These are phyloP conservation scores for Anoura caudifer DNA, from an alignment of 2,113 vertebrate genomes.

Conservation along the genomic window DNA sequence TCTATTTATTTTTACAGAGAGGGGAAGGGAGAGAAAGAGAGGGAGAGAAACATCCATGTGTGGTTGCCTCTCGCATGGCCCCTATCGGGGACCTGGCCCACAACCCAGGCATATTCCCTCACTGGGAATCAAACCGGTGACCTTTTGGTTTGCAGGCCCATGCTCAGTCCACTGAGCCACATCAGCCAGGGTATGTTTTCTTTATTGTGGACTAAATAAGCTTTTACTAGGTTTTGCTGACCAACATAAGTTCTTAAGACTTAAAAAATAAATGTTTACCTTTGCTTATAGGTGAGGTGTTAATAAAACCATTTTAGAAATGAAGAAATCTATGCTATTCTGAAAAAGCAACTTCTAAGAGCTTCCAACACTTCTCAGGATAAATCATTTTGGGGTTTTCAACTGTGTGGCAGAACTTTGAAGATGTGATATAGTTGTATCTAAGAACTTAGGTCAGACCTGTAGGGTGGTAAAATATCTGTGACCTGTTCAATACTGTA, in stretches of 20 bases:
- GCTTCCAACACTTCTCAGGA: neutral
- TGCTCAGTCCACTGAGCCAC: too few species aligned
- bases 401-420: neutral
- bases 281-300: neutral
- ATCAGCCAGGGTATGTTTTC: neutral
- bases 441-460: neutral
- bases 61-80: too few species aligned
- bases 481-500: constrained; percentile 11
- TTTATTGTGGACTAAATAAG: neutral
- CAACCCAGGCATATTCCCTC: too few species aligned
- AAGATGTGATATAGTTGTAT: neutral
- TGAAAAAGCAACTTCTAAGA: neutral
- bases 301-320: constrained; percentile 40
- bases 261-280: neutral
- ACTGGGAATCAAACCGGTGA: too few species aligned
- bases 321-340: neutral
- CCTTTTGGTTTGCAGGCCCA: too few species aligned
- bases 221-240: neutral
- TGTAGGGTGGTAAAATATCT: neutral
- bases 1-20: too few species aligned
- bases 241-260: constrained; percentile 13
- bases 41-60: too few species aligned
- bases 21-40: too few species aligned
- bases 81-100: too few species aligned
- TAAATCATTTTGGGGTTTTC: neutral